Base-by-base conservation (phyloP, 2,113 vertebrate genomes). In the Chinchilla lanigera region DNA sequence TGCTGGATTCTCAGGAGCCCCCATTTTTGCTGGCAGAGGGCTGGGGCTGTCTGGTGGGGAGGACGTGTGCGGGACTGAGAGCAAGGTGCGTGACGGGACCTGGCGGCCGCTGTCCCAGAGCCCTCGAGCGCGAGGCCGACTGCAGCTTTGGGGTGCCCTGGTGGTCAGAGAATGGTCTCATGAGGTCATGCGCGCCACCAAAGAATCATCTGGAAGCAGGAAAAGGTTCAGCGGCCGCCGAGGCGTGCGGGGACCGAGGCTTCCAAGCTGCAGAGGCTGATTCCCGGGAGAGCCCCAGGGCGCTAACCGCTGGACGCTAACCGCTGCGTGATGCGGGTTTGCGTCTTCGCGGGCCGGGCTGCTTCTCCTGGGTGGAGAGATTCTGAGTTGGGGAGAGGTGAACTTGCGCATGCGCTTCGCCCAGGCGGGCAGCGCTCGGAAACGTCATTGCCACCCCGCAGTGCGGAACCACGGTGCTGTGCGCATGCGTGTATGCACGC, bases 291-390 rank as follows among this genome's bases (percentile, higher is more conserved):
- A 22, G 58, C 24, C 58, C 58, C 58, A 24, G 7, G n/a, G n/a
- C n/a, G n/a, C n/a, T n/a, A n/a, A n/a, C n/a, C n/a, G n/a, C n/a
- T n/a, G n/a, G n/a, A n/a, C n/a, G n/a, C n/a, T n/a, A n/a, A n/a
- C n/a, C n/a, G n/a, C n/a, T n/a, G n/a, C n/a, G n/a, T n/a, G n/a
- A n/a, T n/a, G n/a, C n/a, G n/a, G n/a, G n/a, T 60, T 93, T 90
- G 33, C 47, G 54, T 86, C 54, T n/a, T n/a, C n/a, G n/a, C n/a
- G n/a, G n/a, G n/a, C n/a, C n/a, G n/a, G n/a, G n/a, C n/a, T n/a
- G n/a, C n/a, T n/a, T n/a, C n/a, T n/a, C n/a, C n/a, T 93, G 81
- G 95, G 75, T 92, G 83, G 97, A 94, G 97, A 93, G 90, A 98
- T 87, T 87, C 90, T 98, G 95, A 97, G 97, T 97, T 38, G 75